Evolutionary conservation across 2,797 vertebrate species (phyloP).

Genomic region (Antrozous pallidus): DNA sequence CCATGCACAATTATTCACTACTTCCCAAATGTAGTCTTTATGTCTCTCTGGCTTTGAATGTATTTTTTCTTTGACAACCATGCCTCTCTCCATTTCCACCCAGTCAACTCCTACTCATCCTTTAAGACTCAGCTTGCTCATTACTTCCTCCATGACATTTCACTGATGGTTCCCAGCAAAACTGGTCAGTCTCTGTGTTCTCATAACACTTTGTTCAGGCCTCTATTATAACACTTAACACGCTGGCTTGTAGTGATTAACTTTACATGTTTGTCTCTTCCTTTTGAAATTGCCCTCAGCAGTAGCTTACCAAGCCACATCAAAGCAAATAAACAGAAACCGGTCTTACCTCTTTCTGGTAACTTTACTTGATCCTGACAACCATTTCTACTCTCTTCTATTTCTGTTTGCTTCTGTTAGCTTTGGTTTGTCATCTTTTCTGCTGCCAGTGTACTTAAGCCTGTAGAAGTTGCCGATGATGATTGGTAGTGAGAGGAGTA

Average conservation of each 20-base stretch:
- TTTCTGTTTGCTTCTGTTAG: conserved; percentile 23
- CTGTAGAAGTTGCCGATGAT: not conserved
- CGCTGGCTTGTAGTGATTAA: conserved; percentile 45
- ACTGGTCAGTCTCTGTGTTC: conserved; percentile 29
- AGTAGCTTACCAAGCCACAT: conserved; percentile 46
- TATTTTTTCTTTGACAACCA: conserved; percentile 10
- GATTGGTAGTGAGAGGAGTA: conserved; percentile 5
- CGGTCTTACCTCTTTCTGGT: conserved; percentile 13
- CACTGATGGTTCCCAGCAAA: conserved; percentile 43
- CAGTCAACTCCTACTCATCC: conserved; percentile 53
- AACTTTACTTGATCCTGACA: conserved; percentile 41
- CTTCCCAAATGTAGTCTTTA: conserved; percentile 28
- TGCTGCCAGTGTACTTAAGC: conserved; percentile 23
- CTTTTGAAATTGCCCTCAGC: conserved; percentile 50
- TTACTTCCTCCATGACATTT: conserved; percentile 55
- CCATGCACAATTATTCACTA: not conserved
- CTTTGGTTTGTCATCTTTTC: conserved; percentile 25
- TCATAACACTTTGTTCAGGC: not conserved
- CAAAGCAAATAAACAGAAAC: conserved; percentile 52
- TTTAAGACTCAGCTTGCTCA: conserved; percentile 57
- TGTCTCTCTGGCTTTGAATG: conserved; percentile 56
- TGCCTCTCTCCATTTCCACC: conserved; percentile 35
- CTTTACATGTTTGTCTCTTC: conserved; percentile 43
- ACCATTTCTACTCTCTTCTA: conserved; percentile 14
- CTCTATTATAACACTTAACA: conserved; percentile 40